Conservation (phyloP, 2,888 invertebrate genomes). For the Rhagium mordax region DNA sequence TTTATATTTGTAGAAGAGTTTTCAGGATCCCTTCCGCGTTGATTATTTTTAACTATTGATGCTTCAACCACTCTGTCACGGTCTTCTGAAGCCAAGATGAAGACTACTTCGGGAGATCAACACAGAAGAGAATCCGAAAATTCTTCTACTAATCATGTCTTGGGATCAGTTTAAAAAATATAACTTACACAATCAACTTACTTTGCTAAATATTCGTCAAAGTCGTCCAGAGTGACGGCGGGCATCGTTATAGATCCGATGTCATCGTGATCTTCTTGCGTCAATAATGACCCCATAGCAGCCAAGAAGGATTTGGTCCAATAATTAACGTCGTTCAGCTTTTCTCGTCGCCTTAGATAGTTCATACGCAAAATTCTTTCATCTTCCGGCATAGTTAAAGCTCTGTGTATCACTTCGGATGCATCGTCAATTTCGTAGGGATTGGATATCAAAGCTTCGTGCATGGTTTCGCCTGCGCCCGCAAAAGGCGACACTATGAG, state of each 20-base stretch:
- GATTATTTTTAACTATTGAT: too few species aligned
- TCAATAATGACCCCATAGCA: conserved; percentile 85
- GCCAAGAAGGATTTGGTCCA: conserved; percentile 93
- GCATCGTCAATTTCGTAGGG: conserved; percentile 92
- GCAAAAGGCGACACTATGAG: conserved; percentile 92
- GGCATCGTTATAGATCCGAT: conserved; percentile 89
- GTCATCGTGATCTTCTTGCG: conserved; percentile 84
- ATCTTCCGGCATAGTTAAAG: conserved; percentile 92
- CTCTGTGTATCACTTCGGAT: conserved; percentile 90
- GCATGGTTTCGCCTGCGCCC: conserved; percentile 95
- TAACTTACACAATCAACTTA: conserved; percentile 69
- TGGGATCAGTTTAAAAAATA: too few species aligned
- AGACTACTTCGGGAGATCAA: too few species aligned
- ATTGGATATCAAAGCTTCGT: conserved; percentile 91
- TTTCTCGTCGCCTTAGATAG: conserved; percentile 84
- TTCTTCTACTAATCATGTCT: too few species aligned
- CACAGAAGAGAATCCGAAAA: too few species aligned
- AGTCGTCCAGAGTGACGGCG: conserved; percentile 92
- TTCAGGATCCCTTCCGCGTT: too few species aligned
- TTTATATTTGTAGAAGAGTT: too few species aligned
- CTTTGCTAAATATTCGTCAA: conserved; percentile 91
- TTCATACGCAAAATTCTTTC: conserved; percentile 90
- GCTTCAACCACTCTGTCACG: too few species aligned
- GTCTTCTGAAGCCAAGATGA: too few species aligned
- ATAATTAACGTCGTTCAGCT: conserved; percentile 87